A percentile compares a stretch with the other conserved stretches of the same genome.
phyloP scores from a whole-genome alignment of 2,113 vertebrate species.

The Lynx canadensis region DNA sequence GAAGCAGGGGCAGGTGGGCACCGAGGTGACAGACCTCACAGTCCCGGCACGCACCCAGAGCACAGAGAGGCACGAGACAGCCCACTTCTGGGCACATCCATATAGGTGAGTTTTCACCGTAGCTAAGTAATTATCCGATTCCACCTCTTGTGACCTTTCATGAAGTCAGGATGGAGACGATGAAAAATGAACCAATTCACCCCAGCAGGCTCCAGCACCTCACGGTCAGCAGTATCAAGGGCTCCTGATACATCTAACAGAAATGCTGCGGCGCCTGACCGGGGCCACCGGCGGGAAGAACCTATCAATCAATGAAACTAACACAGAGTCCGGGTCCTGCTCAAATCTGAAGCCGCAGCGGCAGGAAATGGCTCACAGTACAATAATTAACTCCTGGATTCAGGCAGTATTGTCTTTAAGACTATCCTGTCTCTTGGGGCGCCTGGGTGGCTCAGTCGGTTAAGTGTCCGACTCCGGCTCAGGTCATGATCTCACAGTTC shows the following conservation, averaged over 20 bases:
- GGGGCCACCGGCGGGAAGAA: not conserved
- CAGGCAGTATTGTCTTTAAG: not conserved
- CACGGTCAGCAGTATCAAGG: slow-evolving; percentile 68
- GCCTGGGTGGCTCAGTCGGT: no score
- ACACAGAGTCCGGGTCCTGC: not conserved
- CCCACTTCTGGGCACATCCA: not conserved
- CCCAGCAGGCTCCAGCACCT: slow-evolving; percentile 66
- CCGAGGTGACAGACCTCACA: not conserved
- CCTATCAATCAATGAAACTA: slow-evolving; percentile 63
- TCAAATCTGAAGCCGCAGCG: not conserved
- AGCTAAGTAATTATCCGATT: slow-evolving; percentile 67
- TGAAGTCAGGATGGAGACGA: slow-evolving; percentile 43
- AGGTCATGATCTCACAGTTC: no score
- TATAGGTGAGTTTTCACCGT: slow-evolving; percentile 41
- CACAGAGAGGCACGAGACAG: not conserved
- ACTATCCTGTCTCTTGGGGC: not conserved
- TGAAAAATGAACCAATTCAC: slow-evolving; percentile 80
- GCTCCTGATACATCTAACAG: slow-evolving; percentile 77
- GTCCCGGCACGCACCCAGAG: not conserved
- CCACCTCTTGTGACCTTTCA: slow-evolving; percentile 61
- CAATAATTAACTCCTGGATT: not conserved
- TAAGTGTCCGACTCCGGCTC: no score
- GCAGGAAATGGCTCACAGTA: not conserved
- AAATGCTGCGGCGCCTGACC: not conserved
- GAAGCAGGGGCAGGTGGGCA: not conserved